Evolutionary conservation across 2,797 vertebrate species (phyloP).

Genomic region (Schizothorax lantsangensis): DNA sequence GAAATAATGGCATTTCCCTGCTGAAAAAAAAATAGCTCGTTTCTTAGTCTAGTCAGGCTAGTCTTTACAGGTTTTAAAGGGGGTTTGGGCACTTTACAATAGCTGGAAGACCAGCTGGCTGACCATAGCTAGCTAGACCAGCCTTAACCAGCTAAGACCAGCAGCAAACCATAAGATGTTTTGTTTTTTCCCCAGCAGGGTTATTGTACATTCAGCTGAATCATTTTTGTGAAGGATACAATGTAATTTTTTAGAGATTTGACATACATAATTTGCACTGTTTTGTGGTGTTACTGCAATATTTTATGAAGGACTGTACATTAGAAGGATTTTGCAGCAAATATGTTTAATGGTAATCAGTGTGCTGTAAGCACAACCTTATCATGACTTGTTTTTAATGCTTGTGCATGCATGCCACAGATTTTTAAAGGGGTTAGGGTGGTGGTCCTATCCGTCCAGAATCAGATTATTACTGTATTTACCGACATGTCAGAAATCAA

Average conservation of each 20-base stretch:
- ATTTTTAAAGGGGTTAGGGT: slow-evolving; percentile 1
- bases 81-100: background rate
- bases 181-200: background rate
- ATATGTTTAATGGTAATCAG: slow-evolving; percentile 10
- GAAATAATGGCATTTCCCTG: slow-evolving; percentile 10
- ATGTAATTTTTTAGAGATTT: background rate
- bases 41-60: background rate
- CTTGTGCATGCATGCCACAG: background rate
- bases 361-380: slow-evolving; percentile 1
- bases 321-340: slow-evolving; percentile 12
- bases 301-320: slow-evolving; percentile 57
- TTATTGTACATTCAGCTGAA: background rate
- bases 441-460: slow-evolving; percentile 27
- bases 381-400: slow-evolving; percentile 20
- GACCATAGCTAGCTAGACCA: background rate
- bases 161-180: background rate
- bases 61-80: background rate
- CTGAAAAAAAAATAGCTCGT: background rate
- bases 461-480: slow-evolving; percentile 12
- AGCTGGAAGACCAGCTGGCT: background rate
- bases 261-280: slow-evolving; percentile 23
- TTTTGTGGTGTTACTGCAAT: slow-evolving; percentile 26
- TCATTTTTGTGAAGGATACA: slow-evolving; percentile 14
- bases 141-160: background rate
- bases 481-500: background rate